These are phyloP conservation scores for Diglossa cyanea DNA, from an alignment of 2,797 vertebrate genomes.

Conservation along the genomic window DNA sequence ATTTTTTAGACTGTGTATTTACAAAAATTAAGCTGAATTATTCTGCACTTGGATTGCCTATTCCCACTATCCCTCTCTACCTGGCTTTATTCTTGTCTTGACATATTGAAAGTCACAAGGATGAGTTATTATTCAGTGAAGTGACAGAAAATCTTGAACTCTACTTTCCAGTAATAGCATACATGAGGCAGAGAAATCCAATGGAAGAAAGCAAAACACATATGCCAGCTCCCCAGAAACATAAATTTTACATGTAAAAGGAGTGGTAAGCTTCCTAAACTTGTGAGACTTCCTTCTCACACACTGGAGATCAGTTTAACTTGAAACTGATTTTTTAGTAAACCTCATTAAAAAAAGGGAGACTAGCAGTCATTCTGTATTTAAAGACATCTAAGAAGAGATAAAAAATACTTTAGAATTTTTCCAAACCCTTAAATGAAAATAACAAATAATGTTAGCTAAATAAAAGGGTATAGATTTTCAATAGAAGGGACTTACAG, in stretches of 20 bases:
- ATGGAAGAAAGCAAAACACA: not conserved
- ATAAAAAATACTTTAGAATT: not conserved
- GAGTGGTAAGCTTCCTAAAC: not conserved
- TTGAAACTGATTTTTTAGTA: not conserved
- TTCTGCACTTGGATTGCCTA: not conserved
- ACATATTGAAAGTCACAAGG: not conserved
- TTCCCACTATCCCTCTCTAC: not conserved
- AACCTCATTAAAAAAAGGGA: not conserved
- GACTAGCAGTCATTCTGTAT: not conserved
- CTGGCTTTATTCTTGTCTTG: not conserved
- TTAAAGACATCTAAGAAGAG: not conserved
- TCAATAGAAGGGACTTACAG: not conserved
- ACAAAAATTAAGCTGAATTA: not conserved
- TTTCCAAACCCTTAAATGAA: not conserved
- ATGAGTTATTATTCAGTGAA: not conserved
- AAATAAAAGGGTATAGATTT: conserved; percentile 12
- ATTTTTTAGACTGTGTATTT: not conserved
- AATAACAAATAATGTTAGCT: not conserved
- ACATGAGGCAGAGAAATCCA: not conserved
- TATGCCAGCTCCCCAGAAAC: not conserved
- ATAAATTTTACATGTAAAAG: not conserved
- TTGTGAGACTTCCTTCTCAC: not conserved
- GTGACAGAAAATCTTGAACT: not conserved
- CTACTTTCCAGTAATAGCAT: not conserved
- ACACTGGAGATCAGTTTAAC: not conserved